phyloP scores from a whole-genome alignment of 2,113 vertebrate genomes.

The Lophius piscatorius region DNA sequence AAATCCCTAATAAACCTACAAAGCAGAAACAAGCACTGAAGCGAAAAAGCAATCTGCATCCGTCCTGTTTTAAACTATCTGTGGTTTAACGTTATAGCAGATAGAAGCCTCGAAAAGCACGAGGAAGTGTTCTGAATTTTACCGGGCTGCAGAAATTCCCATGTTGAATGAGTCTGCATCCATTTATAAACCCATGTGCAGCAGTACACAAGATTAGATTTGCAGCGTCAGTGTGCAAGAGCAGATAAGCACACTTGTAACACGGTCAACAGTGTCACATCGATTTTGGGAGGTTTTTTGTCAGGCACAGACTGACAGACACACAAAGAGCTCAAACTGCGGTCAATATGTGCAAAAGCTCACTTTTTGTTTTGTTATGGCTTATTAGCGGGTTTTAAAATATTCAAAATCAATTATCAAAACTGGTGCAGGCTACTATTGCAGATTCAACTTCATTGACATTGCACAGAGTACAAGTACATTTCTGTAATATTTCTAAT shows the following conservation, averaged over 20 bases:
- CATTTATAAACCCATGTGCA: conserved; percentile 17
- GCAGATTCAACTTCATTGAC: too few relatives aligned
- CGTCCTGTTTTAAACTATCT: not conserved
- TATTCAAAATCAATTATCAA: too few relatives aligned
- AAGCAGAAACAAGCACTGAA: not conserved
- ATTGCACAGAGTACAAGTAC: too few relatives aligned
- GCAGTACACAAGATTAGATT: conserved; percentile 6
- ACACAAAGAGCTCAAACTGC: conserved; percentile 1
- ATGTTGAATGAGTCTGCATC: not conserved
- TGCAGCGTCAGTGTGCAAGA: conserved; percentile 1
- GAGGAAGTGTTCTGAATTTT: not conserved
- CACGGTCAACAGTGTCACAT: not conserved
- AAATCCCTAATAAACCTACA: too few relatives aligned
- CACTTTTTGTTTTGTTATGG: conserved; percentile 11
- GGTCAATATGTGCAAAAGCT: not conserved
- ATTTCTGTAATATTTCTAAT: too few relatives aligned
- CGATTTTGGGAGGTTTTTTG: conserved; percentile 27
- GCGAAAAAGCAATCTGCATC: not conserved
- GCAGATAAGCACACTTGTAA: conserved; percentile 49
- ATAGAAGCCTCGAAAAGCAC: not conserved
- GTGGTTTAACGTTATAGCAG: not conserved
- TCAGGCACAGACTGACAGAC: not conserved
- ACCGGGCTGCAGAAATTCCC: not conserved
- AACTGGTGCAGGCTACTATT: too few relatives aligned
- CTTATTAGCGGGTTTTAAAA: conserved; percentile 10